phyloP scores from a whole-genome alignment of 2,888 invertebrate species.

The Terebella lapidaria region DNA sequence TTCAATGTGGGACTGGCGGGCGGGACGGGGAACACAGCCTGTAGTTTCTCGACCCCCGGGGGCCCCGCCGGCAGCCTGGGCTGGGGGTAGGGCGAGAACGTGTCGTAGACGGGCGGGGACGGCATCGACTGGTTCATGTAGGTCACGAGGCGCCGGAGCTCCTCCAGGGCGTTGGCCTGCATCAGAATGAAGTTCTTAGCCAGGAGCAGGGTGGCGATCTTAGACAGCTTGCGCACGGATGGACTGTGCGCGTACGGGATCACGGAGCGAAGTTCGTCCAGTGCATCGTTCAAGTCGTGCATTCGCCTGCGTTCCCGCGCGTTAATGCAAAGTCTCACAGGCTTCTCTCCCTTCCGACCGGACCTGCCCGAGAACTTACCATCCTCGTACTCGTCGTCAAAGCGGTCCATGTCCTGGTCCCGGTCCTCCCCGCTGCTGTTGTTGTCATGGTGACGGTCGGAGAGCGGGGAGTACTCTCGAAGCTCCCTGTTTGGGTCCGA shows the following conservation, averaged over 20 bases:
- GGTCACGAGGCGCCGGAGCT: constrained; percentile 46
- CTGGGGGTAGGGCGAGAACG: constrained; percentile 4
- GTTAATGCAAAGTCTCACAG: constrained; percentile 51
- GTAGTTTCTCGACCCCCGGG: neutral
- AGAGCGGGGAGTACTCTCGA: too few species aligned
- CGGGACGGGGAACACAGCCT: neutral
- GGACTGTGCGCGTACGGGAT: constrained; percentile 54
- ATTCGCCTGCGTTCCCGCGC: constrained; percentile 55
- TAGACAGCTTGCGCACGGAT: constrained; percentile 50
- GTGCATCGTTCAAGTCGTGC: constrained; percentile 56
- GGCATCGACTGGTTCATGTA: constrained; percentile 39
- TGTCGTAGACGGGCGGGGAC: constrained; percentile 7
- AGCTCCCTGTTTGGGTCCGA: too few species aligned
- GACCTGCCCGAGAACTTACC: neutral
- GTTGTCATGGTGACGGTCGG: too few species aligned
- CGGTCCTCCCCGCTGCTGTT: neutral
- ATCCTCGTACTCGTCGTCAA: neutral
- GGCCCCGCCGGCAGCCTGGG: constrained; percentile 1
- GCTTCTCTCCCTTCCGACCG: neutral
- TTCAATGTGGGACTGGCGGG: too few species aligned
- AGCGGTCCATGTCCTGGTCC: neutral
- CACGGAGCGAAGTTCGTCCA: constrained; percentile 50
- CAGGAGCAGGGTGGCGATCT: too few species aligned
- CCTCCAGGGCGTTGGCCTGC: constrained; percentile 51
- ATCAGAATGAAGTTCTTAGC: constrained; percentile 53